Conservation (phyloP, 2,888 invertebrate genomes). For the Limnephilus rhombicus region DNA sequence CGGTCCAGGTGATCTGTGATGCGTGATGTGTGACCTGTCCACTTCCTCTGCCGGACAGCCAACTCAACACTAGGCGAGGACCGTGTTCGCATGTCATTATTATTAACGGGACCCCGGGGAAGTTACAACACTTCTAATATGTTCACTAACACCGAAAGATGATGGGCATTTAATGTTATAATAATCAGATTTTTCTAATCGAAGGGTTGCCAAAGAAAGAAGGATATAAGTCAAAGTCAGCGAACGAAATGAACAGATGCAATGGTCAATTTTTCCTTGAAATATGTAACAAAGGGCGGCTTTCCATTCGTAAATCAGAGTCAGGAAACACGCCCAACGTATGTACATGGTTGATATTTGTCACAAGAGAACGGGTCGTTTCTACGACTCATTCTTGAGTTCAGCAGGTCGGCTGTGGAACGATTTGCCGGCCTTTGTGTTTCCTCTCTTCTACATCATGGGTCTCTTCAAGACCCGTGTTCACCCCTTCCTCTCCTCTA, state of each 20-base stretch:
- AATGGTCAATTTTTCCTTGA: background rate
- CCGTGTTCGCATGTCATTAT: background rate
- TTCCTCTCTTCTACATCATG: no score
- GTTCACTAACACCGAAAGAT: background rate
- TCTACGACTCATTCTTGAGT: no score
- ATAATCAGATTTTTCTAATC: background rate
- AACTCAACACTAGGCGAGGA: background rate
- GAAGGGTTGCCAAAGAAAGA: background rate
- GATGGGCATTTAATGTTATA: background rate
- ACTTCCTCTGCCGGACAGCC: slow-evolving; percentile 13
- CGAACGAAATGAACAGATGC: background rate
- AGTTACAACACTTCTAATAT: background rate
- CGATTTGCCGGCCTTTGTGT: no score
- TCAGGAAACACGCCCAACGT: no score
- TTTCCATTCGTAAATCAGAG: background rate
- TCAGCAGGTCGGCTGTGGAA: no score
- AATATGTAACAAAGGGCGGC: background rate
- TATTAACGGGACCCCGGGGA: background rate
- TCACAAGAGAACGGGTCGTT: no score
- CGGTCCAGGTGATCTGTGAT: slow-evolving; percentile 66
- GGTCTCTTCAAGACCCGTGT: no score
- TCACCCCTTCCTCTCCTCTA: no score
- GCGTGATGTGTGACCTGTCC: background rate
- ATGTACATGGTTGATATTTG: no score
- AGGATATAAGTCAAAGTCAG: background rate